These are phyloP conservation scores for Coenobita brevimanus DNA, from an alignment of 1,140 invertebrate species.

Conservation along the genomic window DNA sequence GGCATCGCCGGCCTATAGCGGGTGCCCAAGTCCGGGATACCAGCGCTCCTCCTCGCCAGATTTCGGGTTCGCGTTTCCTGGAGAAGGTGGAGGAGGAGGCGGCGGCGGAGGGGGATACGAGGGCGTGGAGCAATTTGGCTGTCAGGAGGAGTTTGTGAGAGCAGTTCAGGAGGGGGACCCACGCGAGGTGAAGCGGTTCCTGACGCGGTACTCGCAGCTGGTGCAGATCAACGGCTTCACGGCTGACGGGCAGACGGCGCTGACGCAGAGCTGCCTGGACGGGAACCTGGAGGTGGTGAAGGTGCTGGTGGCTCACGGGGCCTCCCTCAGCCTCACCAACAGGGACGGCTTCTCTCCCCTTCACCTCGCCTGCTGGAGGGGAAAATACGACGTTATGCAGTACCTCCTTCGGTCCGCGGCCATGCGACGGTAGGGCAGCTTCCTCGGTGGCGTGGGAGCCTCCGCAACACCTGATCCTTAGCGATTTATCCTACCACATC, in stretches of 20 bases:
- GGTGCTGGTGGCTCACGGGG: constrained; percentile 75
- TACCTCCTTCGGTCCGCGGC: constrained; percentile 57
- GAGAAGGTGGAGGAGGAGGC: constrained; percentile 33
- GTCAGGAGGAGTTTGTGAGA: constrained; percentile 62
- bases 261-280: constrained; percentile 75
- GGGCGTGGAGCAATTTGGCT: constrained; percentile 62
- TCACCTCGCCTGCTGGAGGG: constrained; percentile 75
- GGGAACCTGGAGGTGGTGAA: constrained; percentile 77
- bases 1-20: constrained; percentile 17
- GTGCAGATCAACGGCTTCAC: constrained; percentile 74
- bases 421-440: constrained; percentile 43
- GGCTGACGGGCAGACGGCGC: constrained; percentile 75
- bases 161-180: constrained; percentile 66
- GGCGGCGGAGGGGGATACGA: constrained; percentile 43
- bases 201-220: constrained; percentile 68
- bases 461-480: neutral
- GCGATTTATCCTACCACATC: neutral
- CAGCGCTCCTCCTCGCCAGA: constrained; percentile 56
- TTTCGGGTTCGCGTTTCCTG: constrained; percentile 49
- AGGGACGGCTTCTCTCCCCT: constrained; percentile 76
- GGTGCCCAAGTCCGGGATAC: constrained; percentile 49
- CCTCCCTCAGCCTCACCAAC: constrained; percentile 75
- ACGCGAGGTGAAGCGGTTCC: constrained; percentile 63
- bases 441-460: neutral
- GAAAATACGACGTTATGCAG: constrained; percentile 74